These are phyloP conservation scores for Helicoverpa assulta DNA, from an alignment of 2,888 invertebrate genomes.

Conservation along the genomic window DNA sequence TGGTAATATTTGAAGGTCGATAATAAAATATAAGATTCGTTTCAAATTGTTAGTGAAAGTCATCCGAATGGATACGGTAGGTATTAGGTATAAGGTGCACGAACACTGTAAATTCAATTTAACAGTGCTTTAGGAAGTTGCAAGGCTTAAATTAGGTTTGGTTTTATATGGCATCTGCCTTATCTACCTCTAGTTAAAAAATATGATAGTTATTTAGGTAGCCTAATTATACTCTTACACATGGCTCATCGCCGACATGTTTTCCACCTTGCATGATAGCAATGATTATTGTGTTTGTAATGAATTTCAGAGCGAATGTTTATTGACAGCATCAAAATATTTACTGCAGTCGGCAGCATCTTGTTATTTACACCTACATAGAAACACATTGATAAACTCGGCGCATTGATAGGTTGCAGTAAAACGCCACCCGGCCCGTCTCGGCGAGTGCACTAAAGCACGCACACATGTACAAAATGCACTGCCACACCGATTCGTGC, in stretches of 20 bases:
- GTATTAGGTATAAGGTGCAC: no score
- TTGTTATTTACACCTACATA: conserved; percentile 25
- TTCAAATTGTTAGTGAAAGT: not conserved
- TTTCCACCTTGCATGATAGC: no score
- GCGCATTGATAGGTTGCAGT: conserved; percentile 54
- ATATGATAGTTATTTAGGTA: not conserved
- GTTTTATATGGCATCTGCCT: no score
- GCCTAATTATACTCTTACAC: not conserved
- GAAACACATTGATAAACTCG: conserved; percentile 52
- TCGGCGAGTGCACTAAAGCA: conserved; percentile 59
- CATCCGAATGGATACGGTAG: not conserved
- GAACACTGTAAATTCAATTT: no score
- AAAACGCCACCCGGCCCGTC: conserved; percentile 51
- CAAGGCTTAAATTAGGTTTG: no score
- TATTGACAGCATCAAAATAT: conserved; percentile 32
- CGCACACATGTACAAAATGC: conserved; percentile 65
- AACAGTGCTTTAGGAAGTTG: no score
- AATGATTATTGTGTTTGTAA: not conserved
- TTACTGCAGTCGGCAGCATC: conserved; percentile 13
- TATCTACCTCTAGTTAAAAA: no score
- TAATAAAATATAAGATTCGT: not conserved
- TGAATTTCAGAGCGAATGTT: conserved; percentile 10
- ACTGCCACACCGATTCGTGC: conserved; percentile 64
- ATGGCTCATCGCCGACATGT: no score
- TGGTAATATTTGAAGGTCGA: not conserved